These are phyloP conservation scores for Lasioglossum figueresi DNA, from an alignment of 2,888 invertebrate genomes.

Conservation along the genomic window DNA sequence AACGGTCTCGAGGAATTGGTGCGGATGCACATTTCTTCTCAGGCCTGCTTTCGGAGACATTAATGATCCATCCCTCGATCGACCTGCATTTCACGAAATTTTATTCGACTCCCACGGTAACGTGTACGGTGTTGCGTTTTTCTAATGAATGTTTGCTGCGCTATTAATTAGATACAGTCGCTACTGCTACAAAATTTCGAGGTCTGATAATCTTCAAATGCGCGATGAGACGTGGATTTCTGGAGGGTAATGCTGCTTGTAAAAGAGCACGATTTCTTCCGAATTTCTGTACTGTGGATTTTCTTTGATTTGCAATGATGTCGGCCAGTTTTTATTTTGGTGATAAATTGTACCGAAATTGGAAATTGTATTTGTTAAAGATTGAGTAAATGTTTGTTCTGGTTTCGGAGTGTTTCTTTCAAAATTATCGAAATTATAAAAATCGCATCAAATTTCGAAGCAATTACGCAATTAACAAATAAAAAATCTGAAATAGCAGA, in stretches of 20 bases:
- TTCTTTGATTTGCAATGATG: neutral
- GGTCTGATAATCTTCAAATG: constrained; percentile 5
- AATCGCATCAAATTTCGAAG: neutral
- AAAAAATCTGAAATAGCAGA: neutral
- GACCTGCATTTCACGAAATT: neutral
- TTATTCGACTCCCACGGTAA: neutral
- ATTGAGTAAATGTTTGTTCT: too few species aligned
- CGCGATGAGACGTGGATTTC: neutral
- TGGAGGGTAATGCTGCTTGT: neutral
- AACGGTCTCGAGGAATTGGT: constrained; percentile 1
- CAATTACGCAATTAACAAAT: neutral
- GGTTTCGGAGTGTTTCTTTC: neutral
- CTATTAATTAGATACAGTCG: neutral
- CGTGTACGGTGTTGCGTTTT: neutral
- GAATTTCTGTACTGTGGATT: too few species aligned
- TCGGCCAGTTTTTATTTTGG: neutral
- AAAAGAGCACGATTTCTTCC: neutral
- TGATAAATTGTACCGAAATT: neutral
- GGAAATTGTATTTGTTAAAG: neutral
- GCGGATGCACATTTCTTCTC: constrained; percentile 9
- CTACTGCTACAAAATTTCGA: neutral
- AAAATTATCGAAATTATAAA: neutral
- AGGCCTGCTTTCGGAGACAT: constrained; percentile 1
- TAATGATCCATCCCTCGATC: constrained; percentile 5
- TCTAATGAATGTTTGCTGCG: neutral